phyloP scores from a whole-genome alignment of 2,797 vertebrate genomes.

The Hyperoplus lanceolatus region DNA sequence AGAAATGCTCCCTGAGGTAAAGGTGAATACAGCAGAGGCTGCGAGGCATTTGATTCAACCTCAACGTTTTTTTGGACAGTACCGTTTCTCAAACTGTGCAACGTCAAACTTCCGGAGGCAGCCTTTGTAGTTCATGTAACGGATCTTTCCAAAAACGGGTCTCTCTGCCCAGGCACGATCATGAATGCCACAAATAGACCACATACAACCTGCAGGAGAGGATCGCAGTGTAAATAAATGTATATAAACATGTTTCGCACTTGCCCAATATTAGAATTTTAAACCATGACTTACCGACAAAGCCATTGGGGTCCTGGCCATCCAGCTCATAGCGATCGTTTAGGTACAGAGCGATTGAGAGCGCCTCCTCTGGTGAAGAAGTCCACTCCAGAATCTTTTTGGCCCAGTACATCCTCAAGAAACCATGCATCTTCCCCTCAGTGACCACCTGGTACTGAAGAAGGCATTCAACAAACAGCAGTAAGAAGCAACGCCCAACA shows the following conservation, averaged over 20 bases:
- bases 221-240: neutral
- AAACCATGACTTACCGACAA: conserved; percentile 84
- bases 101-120: conserved; percentile 93
- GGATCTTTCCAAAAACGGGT: conserved; percentile 90
- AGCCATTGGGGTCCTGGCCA: conserved; percentile 92
- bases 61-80: conserved; percentile 66
- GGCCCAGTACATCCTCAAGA: conserved; percentile 95
- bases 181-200: conserved; percentile 93
- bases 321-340: conserved; percentile 92
- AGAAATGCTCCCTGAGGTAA: too few species aligned
- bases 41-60: too few species aligned
- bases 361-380: conserved; percentile 88
- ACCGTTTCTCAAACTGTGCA: conserved; percentile 86
- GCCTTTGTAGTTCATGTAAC: conserved; percentile 94
- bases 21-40: too few species aligned
- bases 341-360: conserved; percentile 89
- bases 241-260: too few species aligned
- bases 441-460: conserved; percentile 86
- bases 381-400: conserved; percentile 97
- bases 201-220: conserved; percentile 88
- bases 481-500: neutral
- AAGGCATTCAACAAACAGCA: neutral
- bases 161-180: conserved; percentile 93
- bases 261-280: neutral
- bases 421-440: conserved; percentile 94